Evolutionary conservation across 2,113 vertebrate genomes (phyloP).

Genomic region (Brachypodius melanocephalos): DNA sequence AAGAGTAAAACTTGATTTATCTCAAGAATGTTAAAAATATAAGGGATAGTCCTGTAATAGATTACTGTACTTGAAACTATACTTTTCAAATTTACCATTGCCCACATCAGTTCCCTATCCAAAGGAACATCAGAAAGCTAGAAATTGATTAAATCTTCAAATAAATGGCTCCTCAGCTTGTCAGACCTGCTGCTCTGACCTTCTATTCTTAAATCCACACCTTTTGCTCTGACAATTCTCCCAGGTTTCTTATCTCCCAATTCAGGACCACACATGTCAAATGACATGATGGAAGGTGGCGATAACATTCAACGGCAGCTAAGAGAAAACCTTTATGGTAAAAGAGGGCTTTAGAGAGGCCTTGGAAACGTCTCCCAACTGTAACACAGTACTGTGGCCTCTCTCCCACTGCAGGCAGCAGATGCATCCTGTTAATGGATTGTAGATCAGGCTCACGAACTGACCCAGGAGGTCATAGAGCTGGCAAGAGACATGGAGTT

Average conservation of each 20-base stretch:
- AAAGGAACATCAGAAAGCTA: neutral
- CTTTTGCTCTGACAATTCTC: neutral
- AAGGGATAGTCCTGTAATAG: neutral
- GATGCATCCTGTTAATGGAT: neutral
- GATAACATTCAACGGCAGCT: neutral
- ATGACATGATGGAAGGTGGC: neutral
- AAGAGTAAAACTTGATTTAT: neutral
- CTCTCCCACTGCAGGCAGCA: neutral
- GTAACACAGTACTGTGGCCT: neutral
- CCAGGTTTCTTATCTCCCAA: neutral
- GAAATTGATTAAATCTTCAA: neutral
- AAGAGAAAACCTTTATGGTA: neutral
- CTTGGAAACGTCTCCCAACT: neutral
- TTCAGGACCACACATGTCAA: neutral
- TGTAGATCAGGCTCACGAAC: neutral
- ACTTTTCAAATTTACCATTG: neutral
- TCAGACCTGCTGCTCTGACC: neutral
- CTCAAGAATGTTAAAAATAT: neutral
- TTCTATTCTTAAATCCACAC: neutral
- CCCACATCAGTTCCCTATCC: neutral
- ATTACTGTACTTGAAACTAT: neutral
- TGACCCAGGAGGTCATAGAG: neutral
- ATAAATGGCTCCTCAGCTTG: neutral
- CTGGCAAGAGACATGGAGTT: neutral
- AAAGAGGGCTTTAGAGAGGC: neutral